A percentile compares a stretch with the other conserved stretches of the same genome.
phyloP scores from a whole-genome alignment of 2,113 vertebrate genomes.

The Spizaetus ornatus region DNA sequence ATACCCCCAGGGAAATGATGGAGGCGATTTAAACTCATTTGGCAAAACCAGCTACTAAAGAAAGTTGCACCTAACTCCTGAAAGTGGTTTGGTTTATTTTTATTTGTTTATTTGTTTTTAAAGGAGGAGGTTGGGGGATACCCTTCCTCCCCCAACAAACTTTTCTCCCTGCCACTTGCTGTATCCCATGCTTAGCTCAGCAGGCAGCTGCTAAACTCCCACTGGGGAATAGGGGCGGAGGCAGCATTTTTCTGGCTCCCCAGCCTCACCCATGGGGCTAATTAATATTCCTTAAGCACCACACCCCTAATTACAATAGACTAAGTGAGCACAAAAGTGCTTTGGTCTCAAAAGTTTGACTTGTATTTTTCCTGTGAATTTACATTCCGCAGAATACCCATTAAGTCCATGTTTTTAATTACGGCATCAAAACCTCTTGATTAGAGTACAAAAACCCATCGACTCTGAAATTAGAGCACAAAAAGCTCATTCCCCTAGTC shows the following conservation, averaged over 20 bases:
- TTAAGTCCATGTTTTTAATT: not conserved
- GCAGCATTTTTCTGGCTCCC: slow-evolving; percentile 1
- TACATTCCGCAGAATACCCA: not conserved
- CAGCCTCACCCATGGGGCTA: not conserved
- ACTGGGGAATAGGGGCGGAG: not conserved
- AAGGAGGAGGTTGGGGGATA: not conserved
- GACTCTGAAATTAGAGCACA: not conserved
- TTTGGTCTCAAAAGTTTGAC: not conserved
- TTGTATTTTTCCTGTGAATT: not conserved
- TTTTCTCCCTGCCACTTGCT: not conserved
- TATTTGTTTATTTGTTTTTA: not conserved
- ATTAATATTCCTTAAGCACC: slow-evolving; percentile 36
- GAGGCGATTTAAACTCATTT: not conserved
- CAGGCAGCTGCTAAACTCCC: not conserved
- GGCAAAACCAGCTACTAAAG: not conserved
- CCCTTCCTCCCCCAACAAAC: not conserved
- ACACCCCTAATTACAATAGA: slow-evolving; percentile 40
- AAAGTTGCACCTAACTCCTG: not conserved
- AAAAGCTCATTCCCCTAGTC: not conserved
- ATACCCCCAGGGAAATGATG: fast-evolving
- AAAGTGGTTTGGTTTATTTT: not conserved
- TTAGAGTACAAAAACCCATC: not conserved
- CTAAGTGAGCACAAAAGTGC: not conserved
- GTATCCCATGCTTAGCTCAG: not conserved
- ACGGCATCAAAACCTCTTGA: not conserved